Conservation (phyloP, 2,888 invertebrate species). For the Rhagonycha fulva region DNA sequence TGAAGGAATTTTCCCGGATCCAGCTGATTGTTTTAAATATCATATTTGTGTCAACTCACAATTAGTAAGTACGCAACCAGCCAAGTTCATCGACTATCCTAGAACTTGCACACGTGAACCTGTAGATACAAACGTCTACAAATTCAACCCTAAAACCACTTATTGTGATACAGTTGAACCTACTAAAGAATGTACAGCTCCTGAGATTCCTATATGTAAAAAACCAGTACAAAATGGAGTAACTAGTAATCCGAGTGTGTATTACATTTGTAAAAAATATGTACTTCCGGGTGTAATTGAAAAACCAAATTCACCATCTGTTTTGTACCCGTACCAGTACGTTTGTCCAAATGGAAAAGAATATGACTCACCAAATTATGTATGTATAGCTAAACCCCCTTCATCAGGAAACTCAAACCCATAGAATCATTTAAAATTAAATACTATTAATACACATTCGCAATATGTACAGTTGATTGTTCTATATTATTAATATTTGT, state of each 20-base stretch:
- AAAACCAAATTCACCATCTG: not conserved
- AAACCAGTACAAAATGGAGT: not conserved
- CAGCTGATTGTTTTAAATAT: too few relatives aligned
- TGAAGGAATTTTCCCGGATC: too few relatives aligned
- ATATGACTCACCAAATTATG: not conserved
- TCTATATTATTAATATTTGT: too few relatives aligned
- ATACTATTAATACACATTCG: too few relatives aligned
- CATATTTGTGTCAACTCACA: too few relatives aligned
- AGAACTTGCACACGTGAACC: not conserved
- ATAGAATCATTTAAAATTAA: too few relatives aligned
- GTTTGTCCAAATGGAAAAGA: not conserved
- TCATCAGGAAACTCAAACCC: too few relatives aligned
- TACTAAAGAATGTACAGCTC: not conserved
- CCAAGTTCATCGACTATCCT: not conserved
- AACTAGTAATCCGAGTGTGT: not conserved
- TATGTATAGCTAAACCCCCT: too few relatives aligned
- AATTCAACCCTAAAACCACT: not conserved
- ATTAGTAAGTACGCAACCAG: too few relatives aligned
- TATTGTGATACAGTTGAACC: not conserved
- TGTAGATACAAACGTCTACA: not conserved
- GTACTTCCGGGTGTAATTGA: not conserved
- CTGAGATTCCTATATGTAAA: not conserved
- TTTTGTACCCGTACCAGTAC: not conserved
- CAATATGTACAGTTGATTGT: too few relatives aligned
- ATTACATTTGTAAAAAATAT: not conserved